phyloP scores from a whole-genome alignment of 64 coral and sea anemone species.

The Acropora yongei region DNA sequence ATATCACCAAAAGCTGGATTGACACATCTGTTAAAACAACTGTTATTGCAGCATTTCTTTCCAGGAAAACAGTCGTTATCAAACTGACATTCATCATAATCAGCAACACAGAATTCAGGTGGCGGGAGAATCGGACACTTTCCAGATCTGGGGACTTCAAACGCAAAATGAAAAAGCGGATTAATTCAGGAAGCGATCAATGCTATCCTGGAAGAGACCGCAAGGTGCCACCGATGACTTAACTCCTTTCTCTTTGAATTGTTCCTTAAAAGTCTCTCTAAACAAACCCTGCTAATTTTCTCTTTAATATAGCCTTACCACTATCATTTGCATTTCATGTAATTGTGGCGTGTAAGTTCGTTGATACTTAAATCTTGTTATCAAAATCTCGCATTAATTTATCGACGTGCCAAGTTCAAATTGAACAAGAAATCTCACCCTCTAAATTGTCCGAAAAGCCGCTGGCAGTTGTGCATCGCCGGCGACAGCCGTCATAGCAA shows the following conservation, averaged over 20 bases:
- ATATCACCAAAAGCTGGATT: slow-evolving; percentile 15
- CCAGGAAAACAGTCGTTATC: slow-evolving; percentile 46
- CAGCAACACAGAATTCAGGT: slow-evolving; percentile 18
- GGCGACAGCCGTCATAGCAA: slow-evolving; percentile 30
- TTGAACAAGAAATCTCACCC: not conserved
- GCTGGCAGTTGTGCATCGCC: not conserved
- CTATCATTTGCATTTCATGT: too few species aligned
- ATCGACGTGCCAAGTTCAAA: not conserved
- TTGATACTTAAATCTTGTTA: too few species aligned
- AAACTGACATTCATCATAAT: slow-evolving; percentile 47
- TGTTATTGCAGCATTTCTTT: slow-evolving; percentile 65
- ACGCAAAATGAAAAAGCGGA: not conserved
- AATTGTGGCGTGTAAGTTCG: too few species aligned
- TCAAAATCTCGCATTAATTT: too few species aligned
- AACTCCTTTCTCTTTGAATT: too few species aligned
- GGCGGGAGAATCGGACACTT: slow-evolving; percentile 47
- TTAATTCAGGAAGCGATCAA: too few species aligned
- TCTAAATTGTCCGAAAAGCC: not conserved
- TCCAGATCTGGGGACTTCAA: not conserved
- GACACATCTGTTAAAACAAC: slow-evolving; percentile 60
- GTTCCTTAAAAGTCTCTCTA: too few species aligned
- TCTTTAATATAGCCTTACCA: too few species aligned
- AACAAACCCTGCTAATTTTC: too few species aligned
- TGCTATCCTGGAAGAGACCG: too few species aligned
- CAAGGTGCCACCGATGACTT: too few species aligned